Conservation (phyloP, 2,888 invertebrate species). For the Acrobasis suavella region DNA sequence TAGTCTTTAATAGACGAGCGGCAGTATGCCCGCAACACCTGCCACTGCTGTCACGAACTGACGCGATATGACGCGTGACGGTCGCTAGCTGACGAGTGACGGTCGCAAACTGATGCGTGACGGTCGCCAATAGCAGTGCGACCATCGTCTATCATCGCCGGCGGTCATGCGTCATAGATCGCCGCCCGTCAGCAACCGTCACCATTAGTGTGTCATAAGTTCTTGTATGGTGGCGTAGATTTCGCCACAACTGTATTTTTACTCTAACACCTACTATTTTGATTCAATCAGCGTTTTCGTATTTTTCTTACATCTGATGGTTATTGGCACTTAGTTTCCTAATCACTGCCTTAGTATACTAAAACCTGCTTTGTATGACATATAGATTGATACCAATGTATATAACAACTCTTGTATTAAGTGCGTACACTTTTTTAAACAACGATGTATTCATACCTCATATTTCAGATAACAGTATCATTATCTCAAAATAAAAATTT, state of each 20-base stretch:
- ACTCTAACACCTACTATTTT: not conserved
- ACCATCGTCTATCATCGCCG: no score
- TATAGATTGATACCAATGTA: constrained; percentile 10
- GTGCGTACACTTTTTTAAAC: not conserved
- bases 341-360: constrained; percentile 17
- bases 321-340: constrained; percentile 22
- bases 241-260: not conserved
- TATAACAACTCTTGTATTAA: not conserved
- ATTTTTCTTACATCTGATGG: constrained; percentile 16
- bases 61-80: no score
- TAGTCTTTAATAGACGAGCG: no score
- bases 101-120: no score
- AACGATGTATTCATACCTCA: constrained; percentile 14
- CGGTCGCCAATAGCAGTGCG: no score
- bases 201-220: no score
- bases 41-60: no score
- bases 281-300: constrained; percentile 8
- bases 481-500: no score
- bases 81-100: no score
- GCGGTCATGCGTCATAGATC: no score
- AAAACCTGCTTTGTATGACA: constrained; percentile 4
- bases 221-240: not conserved
- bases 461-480: not conserved
- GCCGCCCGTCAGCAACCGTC: no score
- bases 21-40: no score